Conservation (phyloP, 2,888 invertebrate species). For the Petrolisthes cinctipes region DNA sequence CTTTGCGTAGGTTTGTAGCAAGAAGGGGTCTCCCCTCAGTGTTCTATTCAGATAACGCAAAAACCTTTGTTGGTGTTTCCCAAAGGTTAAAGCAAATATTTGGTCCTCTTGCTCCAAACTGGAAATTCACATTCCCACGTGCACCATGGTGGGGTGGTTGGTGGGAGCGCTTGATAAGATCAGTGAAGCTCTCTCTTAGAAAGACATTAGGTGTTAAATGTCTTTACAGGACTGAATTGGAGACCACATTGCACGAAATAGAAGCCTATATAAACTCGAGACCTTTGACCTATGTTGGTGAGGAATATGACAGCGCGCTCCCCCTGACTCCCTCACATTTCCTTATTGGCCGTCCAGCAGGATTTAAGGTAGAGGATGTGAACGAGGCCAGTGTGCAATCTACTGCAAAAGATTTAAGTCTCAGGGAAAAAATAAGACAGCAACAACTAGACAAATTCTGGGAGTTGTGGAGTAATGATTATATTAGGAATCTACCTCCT, state of each 20-base stretch:
- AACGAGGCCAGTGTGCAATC: neutral
- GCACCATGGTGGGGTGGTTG: conserved; percentile 70
- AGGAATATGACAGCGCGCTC: neutral
- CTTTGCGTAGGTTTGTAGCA: neutral
- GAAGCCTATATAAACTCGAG: conserved; percentile 68
- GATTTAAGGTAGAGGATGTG: neutral
- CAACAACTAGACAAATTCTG: neutral
- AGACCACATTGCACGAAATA: conserved; percentile 67
- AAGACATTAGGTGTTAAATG: conserved; percentile 68
- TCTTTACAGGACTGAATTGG: conserved; percentile 64
- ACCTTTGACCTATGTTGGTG: conserved; percentile 68
- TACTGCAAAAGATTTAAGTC: neutral
- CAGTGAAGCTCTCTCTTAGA: too few species aligned
- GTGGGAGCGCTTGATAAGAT: too few species aligned
- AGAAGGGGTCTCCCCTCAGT: neutral
- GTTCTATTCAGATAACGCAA: neutral
- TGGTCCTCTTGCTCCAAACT: conserved; percentile 39
- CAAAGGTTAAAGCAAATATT: neutral
- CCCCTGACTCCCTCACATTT: conserved; percentile 61
- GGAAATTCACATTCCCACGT: conserved; percentile 69
- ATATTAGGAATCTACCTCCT: conserved; percentile 19
- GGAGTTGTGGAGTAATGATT: neutral
- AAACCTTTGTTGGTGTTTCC: conserved; percentile 1
- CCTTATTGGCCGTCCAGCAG: conserved; percentile 36
- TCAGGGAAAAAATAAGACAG: neutral